Conservation (phyloP, 2,888 invertebrate species). For the Nephrocerus scutellatus region DNA sequence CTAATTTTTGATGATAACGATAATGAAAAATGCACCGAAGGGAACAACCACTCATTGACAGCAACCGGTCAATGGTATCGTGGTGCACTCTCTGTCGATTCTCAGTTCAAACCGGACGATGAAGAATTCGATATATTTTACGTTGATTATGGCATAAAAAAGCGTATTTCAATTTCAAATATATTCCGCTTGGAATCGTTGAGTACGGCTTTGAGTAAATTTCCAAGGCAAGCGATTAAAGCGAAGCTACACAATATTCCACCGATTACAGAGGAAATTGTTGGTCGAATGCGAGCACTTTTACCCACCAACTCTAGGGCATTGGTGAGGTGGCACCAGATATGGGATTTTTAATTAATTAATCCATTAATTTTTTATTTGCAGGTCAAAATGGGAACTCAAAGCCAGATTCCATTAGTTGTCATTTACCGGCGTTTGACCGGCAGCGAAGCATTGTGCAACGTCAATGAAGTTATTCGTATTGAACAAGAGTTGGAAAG, state of each 20-base stretch:
- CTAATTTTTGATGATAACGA: constrained; percentile 47
- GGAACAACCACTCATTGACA: no score
- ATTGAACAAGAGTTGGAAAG: constrained; percentile 55
- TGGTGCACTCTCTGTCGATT: constrained; percentile 43
- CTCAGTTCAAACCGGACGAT: constrained; percentile 40
- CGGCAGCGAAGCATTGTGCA: constrained; percentile 57
- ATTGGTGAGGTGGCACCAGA: constrained; percentile 30
- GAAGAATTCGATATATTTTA: constrained; percentile 50
- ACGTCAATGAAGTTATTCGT: constrained; percentile 63
- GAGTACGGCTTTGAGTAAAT: constrained; percentile 54
- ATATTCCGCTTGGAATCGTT: constrained; percentile 50
- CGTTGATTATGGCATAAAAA: constrained; percentile 52
- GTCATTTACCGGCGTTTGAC: constrained; percentile 64
- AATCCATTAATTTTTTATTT: not conserved
- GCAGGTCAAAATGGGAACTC: constrained; percentile 45
- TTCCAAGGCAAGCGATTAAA: constrained; percentile 54
- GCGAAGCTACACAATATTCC: constrained; percentile 56
- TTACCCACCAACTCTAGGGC: constrained; percentile 51
- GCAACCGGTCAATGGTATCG: constrained; percentile 45
- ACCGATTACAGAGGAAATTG: constrained; percentile 49
- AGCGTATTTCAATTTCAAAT: constrained; percentile 43
- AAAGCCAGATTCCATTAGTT: constrained; percentile 48
- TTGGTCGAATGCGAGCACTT: constrained; percentile 54
- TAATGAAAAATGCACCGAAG: constrained; percentile 28
- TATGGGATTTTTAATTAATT: constrained; percentile 2